Evolutionary conservation across 2,888 invertebrate genomes (phyloP).

Genomic region (Heliconius ismenius): DNA sequence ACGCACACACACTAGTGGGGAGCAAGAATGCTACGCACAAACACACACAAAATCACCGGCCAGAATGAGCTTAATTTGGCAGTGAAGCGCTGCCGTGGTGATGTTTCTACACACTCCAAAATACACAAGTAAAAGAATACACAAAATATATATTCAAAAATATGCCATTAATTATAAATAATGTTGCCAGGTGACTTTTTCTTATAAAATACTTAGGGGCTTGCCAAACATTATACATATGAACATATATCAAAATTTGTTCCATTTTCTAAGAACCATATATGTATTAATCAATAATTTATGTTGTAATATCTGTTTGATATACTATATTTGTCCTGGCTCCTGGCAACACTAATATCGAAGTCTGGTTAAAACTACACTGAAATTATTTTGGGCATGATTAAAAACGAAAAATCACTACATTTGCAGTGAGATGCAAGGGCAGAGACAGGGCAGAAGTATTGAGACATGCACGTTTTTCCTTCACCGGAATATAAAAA

Average conservation of each 20-base stretch:
- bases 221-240: too few species aligned
- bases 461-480: slow-evolving; percentile 23
- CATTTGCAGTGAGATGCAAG: slow-evolving; percentile 21
- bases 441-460: slow-evolving; percentile 10
- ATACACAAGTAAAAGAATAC: slow-evolving; percentile 59
- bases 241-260: not conserved
- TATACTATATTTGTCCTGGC: not conserved
- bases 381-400: slow-evolving; percentile 19
- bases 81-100: slow-evolving; percentile 53
- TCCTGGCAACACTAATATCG: slow-evolving; percentile 11
- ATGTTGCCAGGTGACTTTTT: slow-evolving; percentile 20
- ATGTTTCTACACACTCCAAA: slow-evolving; percentile 68
- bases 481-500: slow-evolving; percentile 11
- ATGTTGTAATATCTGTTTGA: slow-evolving; percentile 2
- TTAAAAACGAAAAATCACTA: slow-evolving; percentile 16
- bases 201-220: not conserved
- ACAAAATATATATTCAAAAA: slow-evolving; percentile 44
- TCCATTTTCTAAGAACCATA: not conserved
- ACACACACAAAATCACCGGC: slow-evolving; percentile 80
- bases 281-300: not conserved
- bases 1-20: slow-evolving; percentile 61
- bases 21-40: slow-evolving; percentile 66
- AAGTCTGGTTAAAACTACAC: slow-evolving; percentile 20
- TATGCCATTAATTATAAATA: slow-evolving; percentile 28
- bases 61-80: slow-evolving; percentile 70